Percentiles rank a stretch among this genome's conserved stretches.
phyloP scores from a whole-genome alignment of 1,140 invertebrate genomes.

The Drosophila paulistorum region DNA sequence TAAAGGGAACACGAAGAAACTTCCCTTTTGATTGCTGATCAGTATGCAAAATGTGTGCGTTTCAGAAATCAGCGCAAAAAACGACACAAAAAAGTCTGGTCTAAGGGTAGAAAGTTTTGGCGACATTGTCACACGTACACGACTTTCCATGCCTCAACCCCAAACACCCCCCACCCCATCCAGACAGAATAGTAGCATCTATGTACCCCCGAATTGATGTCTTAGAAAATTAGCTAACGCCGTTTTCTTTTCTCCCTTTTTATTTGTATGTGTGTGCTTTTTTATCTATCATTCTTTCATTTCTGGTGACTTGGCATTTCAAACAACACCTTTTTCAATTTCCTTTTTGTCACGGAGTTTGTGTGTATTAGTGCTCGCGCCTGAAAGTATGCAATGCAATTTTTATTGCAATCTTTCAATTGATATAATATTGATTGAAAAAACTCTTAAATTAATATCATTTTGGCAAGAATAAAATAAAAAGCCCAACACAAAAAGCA shows the following conservation, averaged over 20 bases:
- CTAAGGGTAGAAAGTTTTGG: conserved; percentile 4
- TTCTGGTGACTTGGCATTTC: conserved; percentile 49
- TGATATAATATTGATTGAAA: conserved; percentile 45
- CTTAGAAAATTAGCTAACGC: conserved; percentile 76
- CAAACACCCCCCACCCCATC: background rate
- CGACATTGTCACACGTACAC: conserved; percentile 72
- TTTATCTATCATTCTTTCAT: conserved; percentile 16
- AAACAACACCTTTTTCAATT: conserved; percentile 46
- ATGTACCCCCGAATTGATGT: conserved; percentile 62
- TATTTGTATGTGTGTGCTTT: background rate
- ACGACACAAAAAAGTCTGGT: conserved; percentile 17
- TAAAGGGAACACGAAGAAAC: conserved; percentile 18
- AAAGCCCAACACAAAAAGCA: background rate
- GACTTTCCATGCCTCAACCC: conserved; percentile 39
- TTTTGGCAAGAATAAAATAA: background rate
- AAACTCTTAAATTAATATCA: conserved; percentile 25
- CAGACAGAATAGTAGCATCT: background rate
- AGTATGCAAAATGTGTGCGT: conserved; percentile 81
- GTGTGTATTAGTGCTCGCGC: background rate
- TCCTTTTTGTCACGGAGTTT: conserved; percentile 1
- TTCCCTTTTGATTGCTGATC: conserved; percentile 71
- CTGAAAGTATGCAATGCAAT: conserved; percentile 65
- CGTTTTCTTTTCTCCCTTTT: conserved; percentile 4
- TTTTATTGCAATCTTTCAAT: conserved; percentile 45
- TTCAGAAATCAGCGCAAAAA: conserved; percentile 72